A percentile compares a stretch with the other conserved stretches of the same genome.
Conservation (phyloP, 1,140 invertebrate species). For the Procambarus virginalis region DNA sequence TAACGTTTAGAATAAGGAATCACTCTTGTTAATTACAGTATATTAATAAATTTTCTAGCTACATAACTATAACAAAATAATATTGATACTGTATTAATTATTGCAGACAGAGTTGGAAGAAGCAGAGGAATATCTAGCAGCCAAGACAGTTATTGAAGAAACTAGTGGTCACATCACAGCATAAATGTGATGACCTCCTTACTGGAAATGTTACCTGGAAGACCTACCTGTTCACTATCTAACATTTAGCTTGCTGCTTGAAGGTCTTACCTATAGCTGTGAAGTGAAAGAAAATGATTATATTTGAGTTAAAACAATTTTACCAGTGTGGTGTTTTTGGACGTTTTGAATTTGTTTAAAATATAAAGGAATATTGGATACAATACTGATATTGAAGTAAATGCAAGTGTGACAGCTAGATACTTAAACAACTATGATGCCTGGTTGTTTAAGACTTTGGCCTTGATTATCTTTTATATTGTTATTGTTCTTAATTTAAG, state of each 20-base stretch:
- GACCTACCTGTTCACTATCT: not conserved
- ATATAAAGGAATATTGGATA: not conserved
- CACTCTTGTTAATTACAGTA: too few relatives aligned
- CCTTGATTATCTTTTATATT: not conserved
- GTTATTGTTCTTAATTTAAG: not conserved
- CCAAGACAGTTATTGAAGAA: not conserved
- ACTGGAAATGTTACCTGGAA: not conserved
- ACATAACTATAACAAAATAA: not conserved
- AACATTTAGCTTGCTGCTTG: not conserved
- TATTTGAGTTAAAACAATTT: not conserved
- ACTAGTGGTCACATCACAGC: not conserved
- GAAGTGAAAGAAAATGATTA: not conserved
- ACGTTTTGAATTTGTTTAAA: not conserved
- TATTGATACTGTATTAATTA: not conserved
- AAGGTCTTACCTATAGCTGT: not conserved
- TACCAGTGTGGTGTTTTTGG: not conserved
- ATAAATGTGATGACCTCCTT: not conserved
- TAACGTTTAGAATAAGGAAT: too few relatives aligned
- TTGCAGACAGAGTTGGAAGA: constrained; percentile 3
- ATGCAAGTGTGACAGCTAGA: not conserved
- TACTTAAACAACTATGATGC: not conserved
- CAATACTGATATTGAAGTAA: not conserved
- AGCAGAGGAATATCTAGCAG: not conserved
- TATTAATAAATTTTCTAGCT: too few relatives aligned
- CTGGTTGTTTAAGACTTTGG: not conserved